Conservation (phyloP, 2,888 invertebrate genomes). For the Camponotus fellah region DNA sequence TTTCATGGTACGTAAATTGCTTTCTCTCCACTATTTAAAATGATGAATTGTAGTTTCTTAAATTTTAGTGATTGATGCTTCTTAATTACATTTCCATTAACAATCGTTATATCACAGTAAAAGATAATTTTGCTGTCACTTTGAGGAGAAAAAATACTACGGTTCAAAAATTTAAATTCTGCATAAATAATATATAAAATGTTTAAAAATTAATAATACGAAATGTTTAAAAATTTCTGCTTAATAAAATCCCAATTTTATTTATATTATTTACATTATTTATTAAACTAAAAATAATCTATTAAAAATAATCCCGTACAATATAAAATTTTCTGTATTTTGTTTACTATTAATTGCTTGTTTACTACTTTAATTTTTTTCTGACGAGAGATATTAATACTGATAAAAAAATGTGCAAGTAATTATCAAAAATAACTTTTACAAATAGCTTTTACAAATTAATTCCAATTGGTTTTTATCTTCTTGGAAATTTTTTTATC, state of each 20-base stretch:
- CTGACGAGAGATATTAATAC: background rate
- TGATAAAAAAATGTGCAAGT: background rate
- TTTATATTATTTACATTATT: background rate
- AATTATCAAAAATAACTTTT: background rate
- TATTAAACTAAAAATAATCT: background rate
- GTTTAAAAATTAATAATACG: background rate
- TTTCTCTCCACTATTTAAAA: background rate
- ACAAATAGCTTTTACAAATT: background rate
- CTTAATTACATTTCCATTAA: background rate
- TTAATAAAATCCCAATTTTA: background rate
- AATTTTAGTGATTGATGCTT: conserved; percentile 15
- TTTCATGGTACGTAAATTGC: background rate
- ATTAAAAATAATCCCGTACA: background rate
- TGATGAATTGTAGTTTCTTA: conserved; percentile 10
- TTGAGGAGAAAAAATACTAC: background rate
- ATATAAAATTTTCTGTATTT: background rate
- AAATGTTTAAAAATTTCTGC: background rate
- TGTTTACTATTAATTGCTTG: conserved; percentile 11
- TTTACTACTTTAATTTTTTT: background rate
- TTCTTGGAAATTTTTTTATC: background rate
- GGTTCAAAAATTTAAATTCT: background rate
- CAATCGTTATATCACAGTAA: background rate
- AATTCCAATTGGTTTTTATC: background rate
- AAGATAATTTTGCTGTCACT: background rate
- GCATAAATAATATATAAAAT: background rate